Evolutionary conservation across 2,888 invertebrate species (phyloP).

Genomic region (Chrysomela aeneicollis): DNA sequence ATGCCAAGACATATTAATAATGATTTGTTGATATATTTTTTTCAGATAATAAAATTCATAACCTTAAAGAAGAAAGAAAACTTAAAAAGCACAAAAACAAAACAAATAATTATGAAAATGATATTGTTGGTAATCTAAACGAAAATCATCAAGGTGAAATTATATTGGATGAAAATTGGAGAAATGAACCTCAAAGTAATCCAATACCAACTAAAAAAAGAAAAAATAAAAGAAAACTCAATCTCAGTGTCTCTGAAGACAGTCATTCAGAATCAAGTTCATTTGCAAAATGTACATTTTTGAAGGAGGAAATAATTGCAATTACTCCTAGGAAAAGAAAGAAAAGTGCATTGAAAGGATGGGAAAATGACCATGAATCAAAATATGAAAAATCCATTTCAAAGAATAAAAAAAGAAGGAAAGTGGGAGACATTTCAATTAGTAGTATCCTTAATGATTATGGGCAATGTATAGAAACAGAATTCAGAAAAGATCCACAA

Average conservation of each 20-base stretch:
- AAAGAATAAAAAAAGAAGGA: background rate
- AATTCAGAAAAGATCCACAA: too few species aligned
- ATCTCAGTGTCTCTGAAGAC: too few species aligned
- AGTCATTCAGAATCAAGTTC: background rate
- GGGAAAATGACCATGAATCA: background rate
- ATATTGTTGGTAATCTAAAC: too few species aligned
- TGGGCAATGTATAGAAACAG: too few species aligned
- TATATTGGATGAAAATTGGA: background rate
- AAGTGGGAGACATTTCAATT: background rate
- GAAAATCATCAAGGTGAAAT: too few species aligned
- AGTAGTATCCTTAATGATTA: background rate
- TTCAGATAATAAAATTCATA: too few species aligned
- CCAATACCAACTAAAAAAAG: background rate
- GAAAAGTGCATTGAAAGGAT: background rate
- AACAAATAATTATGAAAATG: too few species aligned
- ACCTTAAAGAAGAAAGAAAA: too few species aligned
- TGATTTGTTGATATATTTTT: too few species aligned
- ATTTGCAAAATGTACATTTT: background rate
- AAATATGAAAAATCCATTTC: background rate
- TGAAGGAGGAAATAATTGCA: background rate
- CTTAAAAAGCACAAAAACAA: background rate
- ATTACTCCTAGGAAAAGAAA: background rate
- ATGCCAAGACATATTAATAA: too few species aligned
- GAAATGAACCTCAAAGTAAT: background rate
- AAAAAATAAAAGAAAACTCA: background rate